A percentile compares a stretch with the other conserved stretches of the same genome.
Evolutionary conservation across 1,140 invertebrate species (phyloP).

Genomic region (Mylabris phalerata): DNA sequence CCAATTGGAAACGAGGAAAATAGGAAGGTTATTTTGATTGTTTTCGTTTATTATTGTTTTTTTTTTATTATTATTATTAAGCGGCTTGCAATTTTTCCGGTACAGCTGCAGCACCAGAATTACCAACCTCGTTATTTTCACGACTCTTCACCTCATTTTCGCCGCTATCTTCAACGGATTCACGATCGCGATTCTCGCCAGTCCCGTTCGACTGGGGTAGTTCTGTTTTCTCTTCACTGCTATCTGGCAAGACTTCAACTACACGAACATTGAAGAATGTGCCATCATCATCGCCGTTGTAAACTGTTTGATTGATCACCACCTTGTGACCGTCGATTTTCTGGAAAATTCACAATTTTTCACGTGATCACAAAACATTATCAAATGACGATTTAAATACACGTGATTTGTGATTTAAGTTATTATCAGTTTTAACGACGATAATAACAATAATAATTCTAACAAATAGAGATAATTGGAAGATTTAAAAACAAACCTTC

Average conservation of each 20-base stretch:
- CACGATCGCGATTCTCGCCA: conserved; percentile 14
- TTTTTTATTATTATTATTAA: conserved; percentile 10
- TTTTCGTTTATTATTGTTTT: background rate
- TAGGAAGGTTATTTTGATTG: background rate
- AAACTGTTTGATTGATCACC: conserved; percentile 52
- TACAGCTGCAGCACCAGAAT: conserved; percentile 7
- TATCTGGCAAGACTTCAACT: conserved; percentile 48
- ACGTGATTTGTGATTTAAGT: too few relatives aligned
- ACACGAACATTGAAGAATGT: conserved; percentile 46
- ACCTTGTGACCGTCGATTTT: conserved; percentile 51
- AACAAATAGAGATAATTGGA: too few relatives aligned
- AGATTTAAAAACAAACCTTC: conserved; percentile 41
- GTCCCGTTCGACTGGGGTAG: background rate
- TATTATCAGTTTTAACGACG: too few relatives aligned
- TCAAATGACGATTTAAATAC: too few relatives aligned
- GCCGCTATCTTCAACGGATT: conserved; percentile 30
- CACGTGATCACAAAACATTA: too few relatives aligned
- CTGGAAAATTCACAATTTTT: conserved; percentile 31
- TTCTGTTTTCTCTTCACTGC: conserved; percentile 34
- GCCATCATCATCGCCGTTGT: conserved; percentile 40
- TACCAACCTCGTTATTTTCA: conserved; percentile 36
- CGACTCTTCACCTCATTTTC: conserved; percentile 34
- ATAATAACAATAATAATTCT: background rate
- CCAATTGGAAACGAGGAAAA: background rate
- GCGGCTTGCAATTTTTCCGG: conserved; percentile 30